These are phyloP conservation scores for Scolanthus callimorphus DNA, from an alignment of 92 coral and sea anemone species.

Conservation along the genomic window DNA sequence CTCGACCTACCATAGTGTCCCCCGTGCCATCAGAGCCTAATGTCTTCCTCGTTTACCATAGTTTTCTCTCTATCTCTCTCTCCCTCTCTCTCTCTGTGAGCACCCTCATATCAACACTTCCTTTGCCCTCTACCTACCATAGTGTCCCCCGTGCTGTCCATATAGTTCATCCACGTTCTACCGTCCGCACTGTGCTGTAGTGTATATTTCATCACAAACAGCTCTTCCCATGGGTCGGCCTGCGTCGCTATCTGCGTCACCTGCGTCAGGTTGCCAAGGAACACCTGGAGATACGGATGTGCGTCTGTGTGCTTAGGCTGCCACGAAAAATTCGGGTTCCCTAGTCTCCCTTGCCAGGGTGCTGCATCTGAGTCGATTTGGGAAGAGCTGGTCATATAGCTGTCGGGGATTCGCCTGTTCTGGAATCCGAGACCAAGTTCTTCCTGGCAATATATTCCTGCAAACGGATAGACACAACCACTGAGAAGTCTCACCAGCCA, in stretches of 20 bases:
- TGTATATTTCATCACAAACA: slow-evolving; percentile 44
- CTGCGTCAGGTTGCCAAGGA: slow-evolving; percentile 56
- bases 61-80: too few species aligned
- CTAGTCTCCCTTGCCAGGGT: slow-evolving; percentile 42
- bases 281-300: slow-evolving; percentile 52
- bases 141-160: slow-evolving; percentile 29
- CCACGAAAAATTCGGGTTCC: slow-evolving; percentile 48
- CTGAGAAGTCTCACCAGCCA: too few species aligned
- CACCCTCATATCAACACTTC: too few species aligned
- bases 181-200: slow-evolving; percentile 51
- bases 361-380: slow-evolving; percentile 24
- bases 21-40: too few species aligned
- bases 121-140: too few species aligned
- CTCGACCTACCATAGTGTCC: too few species aligned
- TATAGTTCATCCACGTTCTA: slow-evolving; percentile 42
- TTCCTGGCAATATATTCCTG: slow-evolving; percentile 36
- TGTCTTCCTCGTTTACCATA: too few species aligned
- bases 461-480: not conserved
- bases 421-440: slow-evolving; percentile 50
- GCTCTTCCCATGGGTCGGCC: slow-evolving; percentile 63
- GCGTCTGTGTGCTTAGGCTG: slow-evolving; percentile 25
- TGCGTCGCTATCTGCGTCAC: slow-evolving; percentile 54
- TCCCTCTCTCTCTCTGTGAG: too few species aligned
- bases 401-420: slow-evolving; percentile 41
- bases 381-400: slow-evolving; percentile 34